phyloP scores from a whole-genome alignment of 2,888 invertebrate genomes.

The Perithous albicinctus region DNA sequence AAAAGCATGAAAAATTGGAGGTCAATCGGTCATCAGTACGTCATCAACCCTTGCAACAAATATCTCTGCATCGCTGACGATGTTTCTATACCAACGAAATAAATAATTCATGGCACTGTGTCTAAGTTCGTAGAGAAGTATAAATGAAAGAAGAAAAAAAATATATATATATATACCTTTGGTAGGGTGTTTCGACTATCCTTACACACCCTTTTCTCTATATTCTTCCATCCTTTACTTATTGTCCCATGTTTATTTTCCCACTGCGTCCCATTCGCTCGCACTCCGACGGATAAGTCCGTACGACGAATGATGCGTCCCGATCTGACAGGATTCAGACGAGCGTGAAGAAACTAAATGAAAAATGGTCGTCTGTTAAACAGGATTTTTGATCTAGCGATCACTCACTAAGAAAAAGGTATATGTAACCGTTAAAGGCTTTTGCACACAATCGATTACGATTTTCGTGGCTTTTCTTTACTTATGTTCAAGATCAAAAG shows the following conservation, averaged over 20 bases:
- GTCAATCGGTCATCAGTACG: slow-evolving; percentile 39
- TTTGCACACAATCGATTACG: background rate
- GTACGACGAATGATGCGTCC: slow-evolving; percentile 75
- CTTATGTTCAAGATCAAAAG: background rate
- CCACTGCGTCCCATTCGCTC: background rate
- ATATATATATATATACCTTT: too few species aligned
- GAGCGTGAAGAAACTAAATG: slow-evolving; percentile 76
- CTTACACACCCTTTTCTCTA: slow-evolving; percentile 10
- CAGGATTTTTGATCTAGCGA: slow-evolving; percentile 46
- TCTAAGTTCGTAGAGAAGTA: slow-evolving; percentile 20
- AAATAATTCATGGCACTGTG: slow-evolving; percentile 42
- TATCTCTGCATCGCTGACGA: background rate
- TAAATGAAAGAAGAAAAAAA: slow-evolving; percentile 26
- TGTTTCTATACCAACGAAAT: slow-evolving; percentile 19
- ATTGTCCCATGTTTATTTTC: slow-evolving; percentile 3
- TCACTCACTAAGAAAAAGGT: slow-evolving; percentile 11
- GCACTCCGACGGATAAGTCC: slow-evolving; percentile 63
- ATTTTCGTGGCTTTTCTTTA: background rate
- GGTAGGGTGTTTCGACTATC: slow-evolving; percentile 14
- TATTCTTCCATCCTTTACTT: slow-evolving; percentile 25
- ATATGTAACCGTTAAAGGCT: slow-evolving; percentile 11
- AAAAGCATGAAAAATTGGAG: slow-evolving; percentile 60
- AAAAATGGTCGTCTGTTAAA: slow-evolving; percentile 73
- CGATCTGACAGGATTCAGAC: slow-evolving; percentile 77
- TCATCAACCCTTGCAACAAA: slow-evolving; percentile 1